phyloP scores from a whole-genome alignment of 2,113 vertebrate species.

The Brachypteracias leptosomus region DNA sequence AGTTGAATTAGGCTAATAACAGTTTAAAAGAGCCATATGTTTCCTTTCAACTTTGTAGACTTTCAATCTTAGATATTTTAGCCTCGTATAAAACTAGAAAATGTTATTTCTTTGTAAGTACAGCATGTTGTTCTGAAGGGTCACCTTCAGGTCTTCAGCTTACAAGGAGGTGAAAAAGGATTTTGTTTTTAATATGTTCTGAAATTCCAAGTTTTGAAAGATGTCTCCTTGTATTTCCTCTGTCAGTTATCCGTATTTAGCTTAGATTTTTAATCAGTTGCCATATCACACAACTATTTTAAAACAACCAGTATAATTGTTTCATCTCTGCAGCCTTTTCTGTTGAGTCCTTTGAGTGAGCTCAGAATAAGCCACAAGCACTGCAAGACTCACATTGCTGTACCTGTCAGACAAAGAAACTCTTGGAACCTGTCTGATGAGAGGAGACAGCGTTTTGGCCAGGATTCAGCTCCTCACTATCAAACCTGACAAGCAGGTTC shows the following conservation, averaged over 20 bases:
- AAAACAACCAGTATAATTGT: neutral
- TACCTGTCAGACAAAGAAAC: neutral
- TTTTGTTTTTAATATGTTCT: neutral
- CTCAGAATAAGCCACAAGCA: neutral
- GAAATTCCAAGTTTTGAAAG: neutral
- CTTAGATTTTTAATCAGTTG: neutral
- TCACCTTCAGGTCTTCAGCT: neutral
- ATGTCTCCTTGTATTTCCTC: neutral
- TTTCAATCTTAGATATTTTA: neutral
- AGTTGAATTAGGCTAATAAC: conserved; percentile 32
- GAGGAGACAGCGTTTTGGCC: neutral
- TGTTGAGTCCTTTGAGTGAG: neutral
- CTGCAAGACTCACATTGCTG: neutral
- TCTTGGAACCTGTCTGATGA: neutral
- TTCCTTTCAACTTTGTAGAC: conserved; percentile 25
- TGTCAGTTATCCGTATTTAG: neutral
- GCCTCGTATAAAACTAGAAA: neutral
- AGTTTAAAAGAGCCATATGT: conserved; percentile 25
- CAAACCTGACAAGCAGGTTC: neutral
- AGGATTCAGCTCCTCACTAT: neutral
- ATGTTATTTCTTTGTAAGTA: neutral
- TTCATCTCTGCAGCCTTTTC: neutral
- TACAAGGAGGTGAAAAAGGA: neutral
- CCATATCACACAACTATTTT: neutral
- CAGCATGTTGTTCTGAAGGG: neutral